These are phyloP conservation scores for Manis pentadactyla DNA, from an alignment of 2,797 vertebrate species.

Conservation along the genomic window DNA sequence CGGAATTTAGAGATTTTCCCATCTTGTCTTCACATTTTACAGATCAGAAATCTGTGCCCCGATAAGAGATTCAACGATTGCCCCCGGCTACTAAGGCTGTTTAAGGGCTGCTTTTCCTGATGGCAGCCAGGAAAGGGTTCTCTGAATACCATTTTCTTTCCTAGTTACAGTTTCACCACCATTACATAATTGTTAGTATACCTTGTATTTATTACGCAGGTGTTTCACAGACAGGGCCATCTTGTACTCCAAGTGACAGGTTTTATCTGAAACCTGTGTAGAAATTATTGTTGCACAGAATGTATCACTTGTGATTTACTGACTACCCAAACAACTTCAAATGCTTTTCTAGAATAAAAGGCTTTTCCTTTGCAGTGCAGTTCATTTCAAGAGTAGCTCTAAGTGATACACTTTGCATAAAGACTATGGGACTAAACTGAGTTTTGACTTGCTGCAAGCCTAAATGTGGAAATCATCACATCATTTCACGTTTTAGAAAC, in stretches of 20 bases:
- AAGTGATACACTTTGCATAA: background rate
- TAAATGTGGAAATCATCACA: slow-evolving; percentile 24
- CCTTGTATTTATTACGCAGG: background rate
- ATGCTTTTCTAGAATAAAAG: background rate
- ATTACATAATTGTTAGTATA: background rate
- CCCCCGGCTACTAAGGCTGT: background rate
- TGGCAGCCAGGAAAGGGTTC: no score
- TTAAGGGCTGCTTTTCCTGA: background rate
- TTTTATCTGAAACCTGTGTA: slow-evolving; percentile 23
- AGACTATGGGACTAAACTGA: background rate
- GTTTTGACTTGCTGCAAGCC: background rate
- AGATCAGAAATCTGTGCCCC: background rate
- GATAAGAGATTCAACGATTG: background rate
- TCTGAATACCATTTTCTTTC: background rate
- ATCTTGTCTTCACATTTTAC: background rate
- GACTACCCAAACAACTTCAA: slow-evolving; percentile 7
- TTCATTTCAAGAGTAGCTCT: background rate
- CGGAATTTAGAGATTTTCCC: background rate
- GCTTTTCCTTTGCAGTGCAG: background rate
- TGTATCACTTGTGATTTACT: background rate
- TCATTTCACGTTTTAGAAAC: slow-evolving; percentile 56
- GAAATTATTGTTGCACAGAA: background rate
- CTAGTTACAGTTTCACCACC: background rate
- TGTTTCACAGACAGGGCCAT: background rate
- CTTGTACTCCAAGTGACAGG: background rate